Evolutionary conservation across 2,797 vertebrate species (phyloP).

Genomic region (Pampus argenteus): DNA sequence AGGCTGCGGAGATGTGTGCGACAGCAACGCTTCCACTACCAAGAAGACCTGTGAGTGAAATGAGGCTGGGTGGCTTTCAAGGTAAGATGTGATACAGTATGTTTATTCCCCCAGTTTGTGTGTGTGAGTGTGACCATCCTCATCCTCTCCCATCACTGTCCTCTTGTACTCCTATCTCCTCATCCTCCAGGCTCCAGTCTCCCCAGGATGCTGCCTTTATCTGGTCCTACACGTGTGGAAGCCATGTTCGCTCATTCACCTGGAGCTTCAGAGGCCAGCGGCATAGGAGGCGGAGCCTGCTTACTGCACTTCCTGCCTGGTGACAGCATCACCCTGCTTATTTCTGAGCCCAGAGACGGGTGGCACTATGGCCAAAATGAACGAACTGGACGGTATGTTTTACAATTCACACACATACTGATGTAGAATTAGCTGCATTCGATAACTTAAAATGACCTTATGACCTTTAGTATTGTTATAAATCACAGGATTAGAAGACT

Average conservation of each 20-base stretch:
- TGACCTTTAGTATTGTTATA: not conserved
- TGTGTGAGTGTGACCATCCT: not conserved
- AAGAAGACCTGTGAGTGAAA: slow-evolving; percentile 83
- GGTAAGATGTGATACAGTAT: slow-evolving; percentile 64
- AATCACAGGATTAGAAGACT: not conserved
- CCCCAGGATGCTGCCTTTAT: slow-evolving; percentile 84
- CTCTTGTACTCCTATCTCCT: not conserved
- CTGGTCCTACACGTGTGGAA: slow-evolving; percentile 80
- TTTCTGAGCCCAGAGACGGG: slow-evolving; percentile 88
- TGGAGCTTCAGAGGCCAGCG: slow-evolving; percentile 59
- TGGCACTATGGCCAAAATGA: slow-evolving; percentile 91
- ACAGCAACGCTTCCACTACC: slow-evolving; percentile 89
- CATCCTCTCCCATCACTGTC: not conserved
- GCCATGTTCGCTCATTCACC: slow-evolving; percentile 86
- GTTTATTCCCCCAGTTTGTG: not conserved
- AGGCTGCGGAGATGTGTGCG: slow-evolving; percentile 78
- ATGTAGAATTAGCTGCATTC: not conserved
- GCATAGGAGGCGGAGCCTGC: slow-evolving; percentile 77
- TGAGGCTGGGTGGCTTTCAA: slow-evolving; percentile 82
- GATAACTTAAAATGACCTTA: not conserved
- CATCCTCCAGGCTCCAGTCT: slow-evolving; percentile 80
- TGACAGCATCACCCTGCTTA: slow-evolving; percentile 85
- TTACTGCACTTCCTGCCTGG: slow-evolving; percentile 86
- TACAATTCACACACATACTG: not conserved
- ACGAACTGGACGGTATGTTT: slow-evolving; percentile 84